A percentile compares a stretch with the other conserved stretches of the same genome.
Evolutionary conservation across 2,888 invertebrate genomes (phyloP).

Genomic region (Podotricha telesiphe): DNA sequence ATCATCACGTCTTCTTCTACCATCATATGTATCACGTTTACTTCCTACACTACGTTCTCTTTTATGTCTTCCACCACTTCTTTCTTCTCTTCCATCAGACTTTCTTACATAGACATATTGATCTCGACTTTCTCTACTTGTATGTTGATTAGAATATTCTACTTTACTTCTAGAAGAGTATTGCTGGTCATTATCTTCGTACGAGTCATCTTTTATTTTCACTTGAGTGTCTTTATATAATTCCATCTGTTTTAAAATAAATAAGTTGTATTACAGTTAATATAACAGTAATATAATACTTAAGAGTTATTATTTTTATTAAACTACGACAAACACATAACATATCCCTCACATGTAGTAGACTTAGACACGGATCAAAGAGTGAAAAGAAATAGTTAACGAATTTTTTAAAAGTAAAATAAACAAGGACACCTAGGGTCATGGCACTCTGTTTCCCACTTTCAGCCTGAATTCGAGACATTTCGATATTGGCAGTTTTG

Average conservation of each 20-base stretch:
- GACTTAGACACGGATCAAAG: too few relatives aligned
- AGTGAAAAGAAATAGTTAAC: too few relatives aligned
- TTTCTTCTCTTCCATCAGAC: not conserved
- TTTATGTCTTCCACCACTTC: slow-evolving; percentile 6
- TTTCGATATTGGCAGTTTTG: too few relatives aligned
- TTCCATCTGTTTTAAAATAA: slow-evolving; percentile 57
- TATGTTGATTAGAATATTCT: not conserved
- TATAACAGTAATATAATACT: not conserved
- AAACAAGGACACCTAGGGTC: too few relatives aligned
- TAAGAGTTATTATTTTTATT: too few relatives aligned
- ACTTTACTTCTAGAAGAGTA: not conserved
- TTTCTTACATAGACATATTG: not conserved
- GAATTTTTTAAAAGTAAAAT: too few relatives aligned
- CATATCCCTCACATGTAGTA: too few relatives aligned
- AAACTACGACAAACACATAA: too few relatives aligned
- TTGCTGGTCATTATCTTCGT: not conserved
- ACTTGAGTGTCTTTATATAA: slow-evolving; percentile 35
- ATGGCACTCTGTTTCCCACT: too few relatives aligned
- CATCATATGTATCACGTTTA: slow-evolving; percentile 15
- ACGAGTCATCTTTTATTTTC: slow-evolving; percentile 4
- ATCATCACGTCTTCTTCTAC: slow-evolving; percentile 25
- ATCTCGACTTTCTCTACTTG: not conserved
- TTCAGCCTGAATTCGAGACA: too few relatives aligned
- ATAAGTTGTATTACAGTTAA: not conserved
- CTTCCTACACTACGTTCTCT: slow-evolving; percentile 12